Evolutionary conservation across 2,113 vertebrate genomes (phyloP).

Genomic region (Capra hircus): DNA sequence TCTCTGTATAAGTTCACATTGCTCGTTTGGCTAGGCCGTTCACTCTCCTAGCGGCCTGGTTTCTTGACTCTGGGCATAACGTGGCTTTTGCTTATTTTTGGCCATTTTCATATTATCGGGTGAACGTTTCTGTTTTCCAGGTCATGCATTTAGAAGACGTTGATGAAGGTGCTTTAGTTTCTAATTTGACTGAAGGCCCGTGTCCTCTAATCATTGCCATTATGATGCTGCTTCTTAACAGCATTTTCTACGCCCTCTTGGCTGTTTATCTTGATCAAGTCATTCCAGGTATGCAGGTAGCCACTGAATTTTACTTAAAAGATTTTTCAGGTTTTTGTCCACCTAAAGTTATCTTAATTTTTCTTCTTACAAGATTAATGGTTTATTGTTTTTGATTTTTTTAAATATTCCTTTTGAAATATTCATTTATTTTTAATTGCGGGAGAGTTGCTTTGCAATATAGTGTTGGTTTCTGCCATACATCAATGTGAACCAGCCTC

Average conservation of each 20-base stretch:
- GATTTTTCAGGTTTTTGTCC: neutral
- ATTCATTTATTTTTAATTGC: neutral
- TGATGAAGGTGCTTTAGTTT: constrained; percentile 89
- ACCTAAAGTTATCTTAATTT: neutral
- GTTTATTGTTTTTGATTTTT: neutral
- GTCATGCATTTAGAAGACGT: constrained; percentile 96
- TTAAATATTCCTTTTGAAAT: neutral
- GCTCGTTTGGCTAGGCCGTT: neutral
- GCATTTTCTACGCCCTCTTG: constrained; percentile 91
- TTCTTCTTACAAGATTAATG: neutral
- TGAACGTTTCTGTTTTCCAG: constrained; percentile 75
- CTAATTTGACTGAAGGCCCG: constrained; percentile 88
- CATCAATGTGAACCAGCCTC: neutral
- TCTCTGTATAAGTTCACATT: neutral
- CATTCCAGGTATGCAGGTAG: constrained; percentile 87
- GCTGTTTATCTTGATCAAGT: constrained; percentile 96
- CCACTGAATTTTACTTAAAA: constrained; percentile 15
- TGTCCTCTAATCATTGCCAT: constrained; percentile 91
- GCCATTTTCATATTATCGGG: neutral
- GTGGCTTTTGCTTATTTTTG: neutral
- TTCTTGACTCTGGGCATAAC: neutral
- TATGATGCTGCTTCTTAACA: constrained; percentile 88
- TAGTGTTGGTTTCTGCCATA: neutral
- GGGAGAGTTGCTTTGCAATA: neutral
- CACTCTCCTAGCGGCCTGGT: neutral